phyloP scores from a whole-genome alignment of 2,797 vertebrate species.

The Trichosurus vulpecula region DNA sequence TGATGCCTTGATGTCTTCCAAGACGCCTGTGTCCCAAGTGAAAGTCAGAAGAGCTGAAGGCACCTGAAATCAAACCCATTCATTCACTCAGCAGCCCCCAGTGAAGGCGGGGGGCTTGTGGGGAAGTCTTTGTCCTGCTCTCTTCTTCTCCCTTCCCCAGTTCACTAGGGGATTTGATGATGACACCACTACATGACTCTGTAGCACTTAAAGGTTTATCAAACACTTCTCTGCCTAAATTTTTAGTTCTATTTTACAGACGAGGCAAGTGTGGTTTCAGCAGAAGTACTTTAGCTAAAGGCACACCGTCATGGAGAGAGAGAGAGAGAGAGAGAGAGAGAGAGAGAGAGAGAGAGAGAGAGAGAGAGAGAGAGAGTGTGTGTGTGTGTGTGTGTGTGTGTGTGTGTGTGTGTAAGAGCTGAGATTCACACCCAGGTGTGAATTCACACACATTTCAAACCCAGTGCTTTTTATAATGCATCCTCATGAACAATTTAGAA shows the following conservation, averaged over 20 bases:
- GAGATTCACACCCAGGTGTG: background rate
- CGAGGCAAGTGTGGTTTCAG: no score
- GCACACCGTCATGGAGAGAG: no score
- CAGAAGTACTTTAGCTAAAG: background rate
- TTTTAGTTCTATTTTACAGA: background rate
- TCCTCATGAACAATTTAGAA: background rate
- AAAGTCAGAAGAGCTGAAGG: slow-evolving; percentile 94
- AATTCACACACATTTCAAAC: background rate
- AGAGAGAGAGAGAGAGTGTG: no score
- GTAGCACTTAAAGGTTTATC: background rate
- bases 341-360: no score
- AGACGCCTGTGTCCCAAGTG: slow-evolving; percentile 89
- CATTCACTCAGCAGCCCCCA: background rate
- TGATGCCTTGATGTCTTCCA: slow-evolving; percentile 90
- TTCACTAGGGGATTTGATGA: background rate
- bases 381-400: no score
- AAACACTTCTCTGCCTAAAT: background rate
- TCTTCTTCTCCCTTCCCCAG: no score
- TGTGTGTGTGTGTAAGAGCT: background rate
- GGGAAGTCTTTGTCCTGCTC: background rate
- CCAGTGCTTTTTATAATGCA: background rate
- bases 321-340: no score
- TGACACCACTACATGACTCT: no score
- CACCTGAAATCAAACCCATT: slow-evolving; percentile 83
- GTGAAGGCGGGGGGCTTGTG: background rate